These are phyloP conservation scores for Drosophila oshimai DNA, from an alignment of 1,140 invertebrate genomes.

Conservation along the genomic window DNA sequence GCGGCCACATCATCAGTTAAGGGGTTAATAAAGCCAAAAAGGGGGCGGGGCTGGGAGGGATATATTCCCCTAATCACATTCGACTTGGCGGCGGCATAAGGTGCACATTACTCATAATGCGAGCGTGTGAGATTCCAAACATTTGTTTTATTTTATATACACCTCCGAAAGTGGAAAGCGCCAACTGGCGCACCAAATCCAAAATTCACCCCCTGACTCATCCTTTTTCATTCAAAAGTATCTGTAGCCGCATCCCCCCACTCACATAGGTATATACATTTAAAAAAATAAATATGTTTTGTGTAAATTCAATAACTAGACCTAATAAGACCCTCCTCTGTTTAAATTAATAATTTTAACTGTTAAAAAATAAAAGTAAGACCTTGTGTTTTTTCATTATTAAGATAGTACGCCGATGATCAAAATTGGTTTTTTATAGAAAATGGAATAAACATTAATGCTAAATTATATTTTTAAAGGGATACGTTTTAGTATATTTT, in stretches of 20 bases:
- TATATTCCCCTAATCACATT: conserved; percentile 57
- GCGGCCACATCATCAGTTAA: conserved; percentile 61
- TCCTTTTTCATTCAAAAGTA: not conserved
- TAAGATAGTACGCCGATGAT: no score
- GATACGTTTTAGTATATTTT: no score
- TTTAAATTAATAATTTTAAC: no score
- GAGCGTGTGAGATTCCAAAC: conserved; percentile 59
- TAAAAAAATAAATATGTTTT: no score
- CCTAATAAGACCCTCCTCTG: no score
- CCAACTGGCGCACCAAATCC: conserved; percentile 43
- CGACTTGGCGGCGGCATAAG: conserved; percentile 77
- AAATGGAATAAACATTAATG: no score
- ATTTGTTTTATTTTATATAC: conserved; percentile 20
- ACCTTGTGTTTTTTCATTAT: no score
- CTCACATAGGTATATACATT: not conserved
- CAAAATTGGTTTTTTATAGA: no score
- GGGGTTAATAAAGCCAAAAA: conserved; percentile 74
- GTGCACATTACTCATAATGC: conserved; percentile 80
- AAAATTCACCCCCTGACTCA: conserved; percentile 19
- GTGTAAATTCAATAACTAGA: no score
- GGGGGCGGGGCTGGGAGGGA: not conserved
- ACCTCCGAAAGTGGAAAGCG: conserved; percentile 25
- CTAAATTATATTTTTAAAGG: no score
- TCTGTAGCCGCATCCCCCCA: not conserved
- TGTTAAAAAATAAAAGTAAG: no score